Percentiles rank a stretch among this genome's conserved stretches.
These are phyloP conservation scores for Cryptotermes secundus DNA, from an alignment of 1,140 invertebrate genomes.

Conservation along the genomic window DNA sequence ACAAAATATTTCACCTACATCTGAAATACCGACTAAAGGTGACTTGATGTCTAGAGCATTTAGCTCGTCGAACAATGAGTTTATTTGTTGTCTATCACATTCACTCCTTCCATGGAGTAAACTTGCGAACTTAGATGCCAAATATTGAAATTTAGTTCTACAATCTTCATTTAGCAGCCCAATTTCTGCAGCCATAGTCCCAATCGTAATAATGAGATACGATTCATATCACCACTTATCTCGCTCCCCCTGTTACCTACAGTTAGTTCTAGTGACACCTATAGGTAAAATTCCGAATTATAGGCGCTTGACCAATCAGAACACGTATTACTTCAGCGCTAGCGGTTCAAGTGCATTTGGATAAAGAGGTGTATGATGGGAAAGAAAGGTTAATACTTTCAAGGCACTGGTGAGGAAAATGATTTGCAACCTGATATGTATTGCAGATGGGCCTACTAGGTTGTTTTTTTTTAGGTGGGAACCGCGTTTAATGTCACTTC, in stretches of 20 bases:
- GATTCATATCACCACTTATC: not conserved
- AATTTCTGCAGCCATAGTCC: not conserved
- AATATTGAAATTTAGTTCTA: slow-evolving; percentile 41
- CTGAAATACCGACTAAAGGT: slow-evolving; percentile 43
- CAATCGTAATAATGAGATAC: not conserved
- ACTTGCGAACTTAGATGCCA: slow-evolving; percentile 46
- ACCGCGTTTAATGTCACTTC: no score
- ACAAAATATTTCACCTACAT: slow-evolving; percentile 43
- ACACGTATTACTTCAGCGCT: not conserved
- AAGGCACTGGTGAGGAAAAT: no score
- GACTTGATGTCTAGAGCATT: slow-evolving; percentile 48
- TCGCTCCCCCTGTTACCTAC: not conserved
- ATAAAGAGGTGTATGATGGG: no score
- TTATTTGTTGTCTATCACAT: slow-evolving; percentile 47
- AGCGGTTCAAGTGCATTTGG: no score
- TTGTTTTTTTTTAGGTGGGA: no score
- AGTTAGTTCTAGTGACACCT: not conserved
- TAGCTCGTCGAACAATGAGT: slow-evolving; percentile 47
- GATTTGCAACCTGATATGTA: no score
- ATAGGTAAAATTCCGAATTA: not conserved
- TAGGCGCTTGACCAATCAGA: not conserved
- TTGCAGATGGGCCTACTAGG: no score
- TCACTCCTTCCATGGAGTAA: slow-evolving; percentile 43
- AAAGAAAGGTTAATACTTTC: no score
- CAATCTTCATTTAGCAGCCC: not conserved